Evolutionary conservation across 2,797 vertebrate genomes (phyloP).

Genomic region (Pseudomugil gertrudae): DNA sequence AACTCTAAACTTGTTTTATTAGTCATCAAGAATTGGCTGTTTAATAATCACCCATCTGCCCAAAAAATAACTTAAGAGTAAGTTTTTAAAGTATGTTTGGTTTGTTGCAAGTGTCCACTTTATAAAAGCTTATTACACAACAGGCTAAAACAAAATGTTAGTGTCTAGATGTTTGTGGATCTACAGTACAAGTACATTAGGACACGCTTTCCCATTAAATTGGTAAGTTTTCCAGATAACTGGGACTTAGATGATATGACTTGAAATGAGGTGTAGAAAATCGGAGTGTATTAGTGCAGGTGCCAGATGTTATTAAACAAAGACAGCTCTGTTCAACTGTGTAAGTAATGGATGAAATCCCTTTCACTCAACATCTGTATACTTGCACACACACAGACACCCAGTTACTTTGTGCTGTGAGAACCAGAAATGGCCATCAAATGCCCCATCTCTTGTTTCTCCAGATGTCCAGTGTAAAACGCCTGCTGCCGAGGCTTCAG

Average conservation of each 20-base stretch:
- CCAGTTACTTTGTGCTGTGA: slow-evolving; percentile 5
- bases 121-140: not conserved
- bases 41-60: not conserved
- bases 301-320: slow-evolving; percentile 45
- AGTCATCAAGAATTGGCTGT: not conserved
- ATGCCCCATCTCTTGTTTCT: slow-evolving; percentile 10
- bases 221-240: slow-evolving; percentile 16
- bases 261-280: slow-evolving; percentile 19
- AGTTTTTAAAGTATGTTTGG: not conserved
- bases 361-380: slow-evolving; percentile 10
- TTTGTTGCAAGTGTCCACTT: not conserved
- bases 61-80: not conserved
- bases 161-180: not conserved
- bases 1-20: not conserved
- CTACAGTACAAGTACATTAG: not conserved
- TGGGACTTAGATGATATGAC: slow-evolving; percentile 11
- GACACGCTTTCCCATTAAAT: too few relatives aligned
- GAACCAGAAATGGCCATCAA: slow-evolving; percentile 10
- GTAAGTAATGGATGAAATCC: slow-evolving; percentile 40
- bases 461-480: slow-evolving; percentile 88
- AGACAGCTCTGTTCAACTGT: slow-evolving; percentile 48
- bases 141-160: not conserved
- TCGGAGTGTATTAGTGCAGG: slow-evolving; percentile 9
- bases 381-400: not conserved
- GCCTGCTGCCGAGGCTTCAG: slow-evolving; percentile 83